Percentiles rank a stretch among this genome's conserved stretches.
phyloP scores from a whole-genome alignment of 2,113 vertebrate genomes.

The Tachysurus fulvidraco region DNA sequence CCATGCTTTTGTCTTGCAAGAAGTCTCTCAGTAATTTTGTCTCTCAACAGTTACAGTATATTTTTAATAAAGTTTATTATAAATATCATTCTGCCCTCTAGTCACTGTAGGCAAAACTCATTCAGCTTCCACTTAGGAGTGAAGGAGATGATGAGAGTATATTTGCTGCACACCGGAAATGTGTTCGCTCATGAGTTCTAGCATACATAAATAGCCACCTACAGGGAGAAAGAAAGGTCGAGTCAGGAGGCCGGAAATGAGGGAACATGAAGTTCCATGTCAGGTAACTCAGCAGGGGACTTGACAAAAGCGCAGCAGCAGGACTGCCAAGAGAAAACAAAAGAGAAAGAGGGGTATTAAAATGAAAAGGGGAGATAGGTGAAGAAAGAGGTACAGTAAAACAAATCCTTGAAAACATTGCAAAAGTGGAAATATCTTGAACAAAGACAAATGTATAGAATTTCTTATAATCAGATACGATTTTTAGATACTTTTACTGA shows the following conservation, averaged over 20 bases:
- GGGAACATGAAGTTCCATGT: slow-evolving; percentile 9
- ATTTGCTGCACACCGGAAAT: neutral
- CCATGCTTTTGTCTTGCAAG: neutral
- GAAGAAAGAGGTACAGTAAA: neutral
- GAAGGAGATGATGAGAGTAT: neutral
- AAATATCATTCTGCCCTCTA: neutral
- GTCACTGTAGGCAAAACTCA: neutral
- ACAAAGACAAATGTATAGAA: neutral
- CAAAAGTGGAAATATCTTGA: neutral
- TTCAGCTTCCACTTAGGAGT: neutral
- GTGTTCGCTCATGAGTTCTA: neutral
- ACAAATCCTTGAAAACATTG: neutral
- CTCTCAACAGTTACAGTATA: neutral
- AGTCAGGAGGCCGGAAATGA: slow-evolving; percentile 8
- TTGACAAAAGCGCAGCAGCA: neutral
- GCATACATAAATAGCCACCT: slow-evolving; percentile 12
- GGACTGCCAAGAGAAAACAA: neutral
- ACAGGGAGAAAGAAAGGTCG: slow-evolving; percentile 6
- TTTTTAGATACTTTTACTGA: neutral
- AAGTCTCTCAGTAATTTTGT: too few species aligned
- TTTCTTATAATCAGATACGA: neutral
- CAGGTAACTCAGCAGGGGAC: neutral
- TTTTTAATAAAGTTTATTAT: neutral
- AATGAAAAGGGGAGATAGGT: neutral
- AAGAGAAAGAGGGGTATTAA: neutral